phyloP scores from a whole-genome alignment of 2,797 vertebrate genomes.

The Aulostomus chinensis region DNA sequence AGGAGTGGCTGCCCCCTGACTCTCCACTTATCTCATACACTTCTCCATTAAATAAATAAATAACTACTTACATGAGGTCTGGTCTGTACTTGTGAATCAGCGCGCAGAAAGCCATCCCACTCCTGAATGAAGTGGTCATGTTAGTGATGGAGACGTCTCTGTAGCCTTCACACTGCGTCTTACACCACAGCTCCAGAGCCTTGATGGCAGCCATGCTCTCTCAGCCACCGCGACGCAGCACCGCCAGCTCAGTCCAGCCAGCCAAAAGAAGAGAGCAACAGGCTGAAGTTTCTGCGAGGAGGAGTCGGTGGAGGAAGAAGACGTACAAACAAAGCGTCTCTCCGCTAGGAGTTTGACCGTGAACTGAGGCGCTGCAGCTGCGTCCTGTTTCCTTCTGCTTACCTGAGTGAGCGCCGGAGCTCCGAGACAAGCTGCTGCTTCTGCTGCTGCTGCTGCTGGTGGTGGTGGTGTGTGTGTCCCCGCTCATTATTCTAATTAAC shows the following conservation, averaged over 20 bases:
- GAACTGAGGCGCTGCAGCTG: slow-evolving; percentile 60
- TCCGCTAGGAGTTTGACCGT: slow-evolving; percentile 10
- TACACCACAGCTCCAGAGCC: slow-evolving; percentile 94
- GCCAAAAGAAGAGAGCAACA: too few relatives aligned
- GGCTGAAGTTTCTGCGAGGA: slow-evolving; percentile 5
- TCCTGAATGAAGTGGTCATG: slow-evolving; percentile 97
- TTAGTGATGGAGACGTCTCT: slow-evolving; percentile 88
- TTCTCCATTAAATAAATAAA: too few relatives aligned
- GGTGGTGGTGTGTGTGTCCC: slow-evolving; percentile 3
- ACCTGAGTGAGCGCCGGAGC: slow-evolving; percentile 15
- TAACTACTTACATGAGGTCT: slow-evolving; percentile 92
- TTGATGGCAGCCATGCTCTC: slow-evolving; percentile 90
- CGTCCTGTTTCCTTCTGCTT: slow-evolving; percentile 64
- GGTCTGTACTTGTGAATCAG: slow-evolving; percentile 94
- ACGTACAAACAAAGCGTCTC: slow-evolving; percentile 4
- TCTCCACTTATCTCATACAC: too few relatives aligned
- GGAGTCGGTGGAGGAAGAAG: slow-evolving; percentile 24
- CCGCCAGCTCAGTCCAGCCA: too few relatives aligned
- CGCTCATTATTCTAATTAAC: slow-evolving; percentile 50
- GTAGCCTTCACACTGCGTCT: slow-evolving; percentile 90
- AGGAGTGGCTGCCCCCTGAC: too few relatives aligned
- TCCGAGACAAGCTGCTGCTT: not conserved
- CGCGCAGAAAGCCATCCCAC: slow-evolving; percentile 95
- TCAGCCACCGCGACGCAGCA: too few relatives aligned
- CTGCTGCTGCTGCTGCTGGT: too few relatives aligned